Percentiles rank a stretch among this genome's conserved stretches.
Conservation (phyloP, 2,113 vertebrate genomes). For the Lontra canadensis region DNA sequence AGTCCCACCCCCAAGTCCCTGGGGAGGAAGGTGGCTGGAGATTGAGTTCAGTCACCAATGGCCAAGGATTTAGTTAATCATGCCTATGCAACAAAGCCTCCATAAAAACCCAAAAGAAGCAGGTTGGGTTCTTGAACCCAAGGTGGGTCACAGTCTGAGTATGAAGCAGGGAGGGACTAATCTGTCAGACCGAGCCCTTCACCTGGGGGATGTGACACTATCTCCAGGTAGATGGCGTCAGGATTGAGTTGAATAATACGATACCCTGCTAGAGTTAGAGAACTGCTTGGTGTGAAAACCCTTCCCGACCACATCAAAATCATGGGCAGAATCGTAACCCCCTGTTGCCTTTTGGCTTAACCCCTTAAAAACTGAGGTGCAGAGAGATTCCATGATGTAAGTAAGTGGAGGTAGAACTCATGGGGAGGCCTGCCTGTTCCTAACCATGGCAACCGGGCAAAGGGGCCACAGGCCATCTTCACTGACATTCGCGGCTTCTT, state of each 20-base stretch:
- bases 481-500: rapidly evolving
- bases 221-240: not conserved
- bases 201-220: not conserved
- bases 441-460: not conserved
- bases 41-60: not conserved
- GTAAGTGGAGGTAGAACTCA: no score
- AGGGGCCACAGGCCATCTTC: not conserved
- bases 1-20: not conserved
- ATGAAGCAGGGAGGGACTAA: not conserved
- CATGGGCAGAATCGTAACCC: not conserved
- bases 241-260: not conserved
- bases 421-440: not conserved
- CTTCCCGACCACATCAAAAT: not conserved
- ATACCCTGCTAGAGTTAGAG: not conserved
- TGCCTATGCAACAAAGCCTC: not conserved
- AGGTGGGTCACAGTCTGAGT: not conserved
- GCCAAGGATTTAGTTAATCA: not conserved
- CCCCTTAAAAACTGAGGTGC: not conserved
- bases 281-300: not conserved
- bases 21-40: not conserved
- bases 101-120: not conserved
- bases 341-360: not conserved
- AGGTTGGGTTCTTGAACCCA: not conserved
- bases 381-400: not conserved
- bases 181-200: not conserved